These are phyloP conservation scores for Rhodophaea formosa DNA, from an alignment of 2,888 invertebrate species.

Conservation along the genomic window DNA sequence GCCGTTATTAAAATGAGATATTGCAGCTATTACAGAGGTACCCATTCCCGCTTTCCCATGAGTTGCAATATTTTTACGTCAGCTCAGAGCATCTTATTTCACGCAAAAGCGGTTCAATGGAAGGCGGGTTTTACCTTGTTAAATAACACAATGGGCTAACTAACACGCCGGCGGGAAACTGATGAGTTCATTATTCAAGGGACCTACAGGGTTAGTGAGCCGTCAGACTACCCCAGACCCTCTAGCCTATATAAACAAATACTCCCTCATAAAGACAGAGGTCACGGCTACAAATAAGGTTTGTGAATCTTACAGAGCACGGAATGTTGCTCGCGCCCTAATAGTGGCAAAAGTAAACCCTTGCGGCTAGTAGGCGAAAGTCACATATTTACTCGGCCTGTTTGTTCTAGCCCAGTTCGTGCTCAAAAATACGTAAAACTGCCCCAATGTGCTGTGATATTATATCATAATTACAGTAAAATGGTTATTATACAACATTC, in stretches of 20 bases:
- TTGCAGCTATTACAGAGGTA: conserved; percentile 6
- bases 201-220: conserved; percentile 31
- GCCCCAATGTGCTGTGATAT: no score
- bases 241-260: conserved; percentile 57
- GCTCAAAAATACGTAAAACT: no score
- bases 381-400: no score
- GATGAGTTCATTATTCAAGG: conserved; percentile 62
- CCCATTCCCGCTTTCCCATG: conserved; percentile 1
- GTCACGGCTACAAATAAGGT: conserved; percentile 1
- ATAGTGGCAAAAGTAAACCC: no score
- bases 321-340: no score
- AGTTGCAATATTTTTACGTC: conserved; percentile 21
- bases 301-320: background rate
- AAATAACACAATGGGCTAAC: conserved; percentile 52
- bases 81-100: conserved; percentile 32
- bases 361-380: no score
- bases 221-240: conserved; percentile 31
- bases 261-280: conserved; percentile 22
- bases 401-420: no score
- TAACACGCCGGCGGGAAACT: conserved; percentile 44
- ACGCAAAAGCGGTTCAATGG: conserved; percentile 29
- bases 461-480: no score
- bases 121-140: conserved; percentile 35
- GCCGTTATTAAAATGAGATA: conserved; percentile 14
- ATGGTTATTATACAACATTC: no score